Evolutionary conservation across 2,888 invertebrate species (phyloP).

Genomic region (Luperina nickerlii): DNA sequence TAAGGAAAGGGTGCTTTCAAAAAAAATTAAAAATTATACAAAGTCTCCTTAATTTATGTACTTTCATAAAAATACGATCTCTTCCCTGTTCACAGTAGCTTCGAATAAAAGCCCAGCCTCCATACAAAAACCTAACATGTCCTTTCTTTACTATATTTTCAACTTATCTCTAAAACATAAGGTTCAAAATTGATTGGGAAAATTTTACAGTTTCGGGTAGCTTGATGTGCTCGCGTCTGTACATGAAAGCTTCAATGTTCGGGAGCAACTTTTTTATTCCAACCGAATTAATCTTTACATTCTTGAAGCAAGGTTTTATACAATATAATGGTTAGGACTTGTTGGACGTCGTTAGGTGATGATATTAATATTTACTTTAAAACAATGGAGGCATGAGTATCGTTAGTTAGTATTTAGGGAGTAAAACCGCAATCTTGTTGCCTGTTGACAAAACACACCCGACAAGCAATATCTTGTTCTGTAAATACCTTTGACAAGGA

Average conservation of each 20-base stretch:
- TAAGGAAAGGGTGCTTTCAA: too few relatives aligned
- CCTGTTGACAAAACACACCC: conserved; percentile 75
- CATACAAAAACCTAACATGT: too few relatives aligned
- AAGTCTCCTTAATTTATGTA: too few relatives aligned
- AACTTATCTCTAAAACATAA: too few relatives aligned
- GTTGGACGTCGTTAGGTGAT: not conserved
- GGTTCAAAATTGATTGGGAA: too few relatives aligned
- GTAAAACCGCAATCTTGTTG: conserved; percentile 73
- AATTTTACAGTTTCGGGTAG: too few relatives aligned
- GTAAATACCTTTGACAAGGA: conserved; percentile 69
- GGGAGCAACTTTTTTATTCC: not conserved
- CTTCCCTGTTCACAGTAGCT: too few relatives aligned
- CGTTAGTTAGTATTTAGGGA: conserved; percentile 66
- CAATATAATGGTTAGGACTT: not conserved
- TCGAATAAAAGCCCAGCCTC: too few relatives aligned
- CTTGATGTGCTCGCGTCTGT: too few relatives aligned
- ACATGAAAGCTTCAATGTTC: not conserved
- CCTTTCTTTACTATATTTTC: too few relatives aligned
- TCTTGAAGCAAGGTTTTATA: not conserved
- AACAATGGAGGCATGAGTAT: conserved; percentile 46
- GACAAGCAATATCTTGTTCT: conserved; percentile 74
- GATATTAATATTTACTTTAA: conserved; percentile 7
- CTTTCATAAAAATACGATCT: too few relatives aligned
- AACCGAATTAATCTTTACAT: not conserved
- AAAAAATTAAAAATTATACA: too few relatives aligned